These are phyloP conservation scores for Eugnorisma glareosa DNA, from an alignment of 2,888 invertebrate species.

Conservation along the genomic window DNA sequence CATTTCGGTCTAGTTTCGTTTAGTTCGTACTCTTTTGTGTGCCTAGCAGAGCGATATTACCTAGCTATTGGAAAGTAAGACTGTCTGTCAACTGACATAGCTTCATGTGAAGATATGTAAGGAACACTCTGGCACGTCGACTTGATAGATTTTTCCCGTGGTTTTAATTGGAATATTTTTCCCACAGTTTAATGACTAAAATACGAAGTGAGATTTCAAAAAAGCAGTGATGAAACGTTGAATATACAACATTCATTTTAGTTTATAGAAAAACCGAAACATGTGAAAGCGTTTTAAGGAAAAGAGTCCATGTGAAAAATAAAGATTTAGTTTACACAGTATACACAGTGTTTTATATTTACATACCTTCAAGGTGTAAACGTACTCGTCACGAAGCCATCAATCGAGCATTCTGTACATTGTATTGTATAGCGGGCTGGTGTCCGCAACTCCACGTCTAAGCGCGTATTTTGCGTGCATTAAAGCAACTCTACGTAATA, in stretches of 20 bases:
- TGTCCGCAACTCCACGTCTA: no score
- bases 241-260: not conserved
- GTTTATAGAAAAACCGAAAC: not conserved
- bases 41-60: slow-evolving; percentile 19
- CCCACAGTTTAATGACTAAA: not conserved
- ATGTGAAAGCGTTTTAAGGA: not conserved
- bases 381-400: not conserved
- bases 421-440: no score
- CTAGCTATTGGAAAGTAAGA: slow-evolving; percentile 34
- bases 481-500: no score
- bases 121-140: not conserved
- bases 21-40: slow-evolving; percentile 28
- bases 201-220: not conserved
- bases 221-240: not conserved
- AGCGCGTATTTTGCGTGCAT: no score
- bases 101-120: slow-evolving; percentile 29
- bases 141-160: not conserved
- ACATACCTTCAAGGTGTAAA: not conserved
- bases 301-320: not conserved
- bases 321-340: not conserved
- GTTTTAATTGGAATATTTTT: slow-evolving; percentile 2
- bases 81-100: slow-evolving; percentile 47
- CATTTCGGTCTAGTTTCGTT: slow-evolving; percentile 17
- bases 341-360: no score
- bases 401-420: not conserved